phyloP scores from a whole-genome alignment of 2,113 vertebrate genomes.

The Syngnathoides biaculeatus region DNA sequence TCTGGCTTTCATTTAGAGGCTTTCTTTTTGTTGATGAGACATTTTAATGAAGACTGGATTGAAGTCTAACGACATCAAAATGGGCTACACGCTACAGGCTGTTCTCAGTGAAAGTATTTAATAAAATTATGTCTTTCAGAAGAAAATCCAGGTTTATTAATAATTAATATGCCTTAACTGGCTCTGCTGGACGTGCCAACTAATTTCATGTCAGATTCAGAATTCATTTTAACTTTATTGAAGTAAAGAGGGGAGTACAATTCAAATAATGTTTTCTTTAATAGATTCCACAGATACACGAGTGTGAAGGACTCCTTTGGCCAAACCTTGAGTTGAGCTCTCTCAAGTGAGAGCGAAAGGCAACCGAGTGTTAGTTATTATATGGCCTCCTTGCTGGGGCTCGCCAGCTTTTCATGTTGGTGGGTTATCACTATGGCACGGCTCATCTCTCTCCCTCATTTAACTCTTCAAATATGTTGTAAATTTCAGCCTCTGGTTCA shows the following conservation, averaged over 20 bases:
- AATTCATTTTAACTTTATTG: conserved; percentile 66
- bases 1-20: conserved; percentile 65
- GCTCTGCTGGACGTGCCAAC: conserved; percentile 64
- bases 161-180: conserved; percentile 68
- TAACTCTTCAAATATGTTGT: conserved; percentile 1
- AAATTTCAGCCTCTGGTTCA: conserved; percentile 29
- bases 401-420: conserved; percentile 30
- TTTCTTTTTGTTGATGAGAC: conserved; percentile 79
- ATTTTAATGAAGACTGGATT: conserved; percentile 52
- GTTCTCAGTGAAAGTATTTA: conserved; percentile 30
- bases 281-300: conserved; percentile 64
- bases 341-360: conserved; percentile 35
- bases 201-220: conserved; percentile 58
- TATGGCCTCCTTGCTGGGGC: conserved; percentile 31
- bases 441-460: conserved; percentile 23
- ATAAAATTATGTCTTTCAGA: conserved; percentile 69
- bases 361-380: conserved; percentile 32
- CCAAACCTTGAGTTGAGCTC: conserved; percentile 45
- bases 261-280: conserved; percentile 74
- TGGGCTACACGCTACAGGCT: conserved; percentile 55
- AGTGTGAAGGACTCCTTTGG: conserved; percentile 63
- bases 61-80: conserved; percentile 32
- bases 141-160: conserved; percentile 70
- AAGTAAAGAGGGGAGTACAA: conserved; percentile 54
- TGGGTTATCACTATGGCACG: conserved; percentile 14